phyloP scores from a whole-genome alignment of 1,140 invertebrate genomes.

The Drosophila paulistorum region DNA sequence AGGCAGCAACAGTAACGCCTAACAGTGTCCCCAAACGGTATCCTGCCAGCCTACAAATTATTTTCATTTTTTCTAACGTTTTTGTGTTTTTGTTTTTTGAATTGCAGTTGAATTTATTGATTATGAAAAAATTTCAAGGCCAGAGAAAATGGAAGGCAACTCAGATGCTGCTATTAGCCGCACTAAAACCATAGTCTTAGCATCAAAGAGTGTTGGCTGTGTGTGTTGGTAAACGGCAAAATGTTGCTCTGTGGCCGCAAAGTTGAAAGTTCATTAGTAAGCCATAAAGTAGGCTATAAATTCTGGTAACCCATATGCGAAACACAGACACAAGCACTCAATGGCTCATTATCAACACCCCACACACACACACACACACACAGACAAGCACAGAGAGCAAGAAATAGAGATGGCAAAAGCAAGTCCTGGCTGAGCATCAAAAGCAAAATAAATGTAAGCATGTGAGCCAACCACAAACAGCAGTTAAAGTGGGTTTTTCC shows the following conservation, averaged over 20 bases:
- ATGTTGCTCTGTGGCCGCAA: slow-evolving; percentile 26
- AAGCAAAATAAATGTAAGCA: slow-evolving; percentile 30
- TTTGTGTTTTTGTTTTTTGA: neutral
- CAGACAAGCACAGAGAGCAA: slow-evolving; percentile 8
- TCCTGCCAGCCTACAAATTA: slow-evolving; percentile 57
- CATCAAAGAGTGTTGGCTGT: neutral
- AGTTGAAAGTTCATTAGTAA: slow-evolving; percentile 81
- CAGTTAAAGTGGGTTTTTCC: slow-evolving; percentile 70
- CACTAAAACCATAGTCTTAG: slow-evolving; percentile 8
- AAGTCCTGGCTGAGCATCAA: slow-evolving; percentile 44
- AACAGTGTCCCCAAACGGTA: slow-evolving; percentile 49
- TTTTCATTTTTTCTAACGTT: slow-evolving; percentile 31
- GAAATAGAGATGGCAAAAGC: slow-evolving; percentile 22
- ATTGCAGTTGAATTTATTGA: slow-evolving; percentile 13
- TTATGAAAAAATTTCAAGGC: slow-evolving; percentile 11
- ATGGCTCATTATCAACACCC: slow-evolving; percentile 67
- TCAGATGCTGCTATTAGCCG: slow-evolving; percentile 2
- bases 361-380: slow-evolving; percentile 44
- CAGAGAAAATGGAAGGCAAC: slow-evolving; percentile 3
- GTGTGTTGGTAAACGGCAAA: neutral
- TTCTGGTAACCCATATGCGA: slow-evolving; percentile 52
- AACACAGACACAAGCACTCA: slow-evolving; percentile 43
- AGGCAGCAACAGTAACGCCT: slow-evolving; percentile 23
- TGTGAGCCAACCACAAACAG: slow-evolving; percentile 38
- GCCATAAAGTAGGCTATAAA: slow-evolving; percentile 80